Conservation (phyloP, 1,140 invertebrate genomes). For the Conopomorpha cramerella region DNA sequence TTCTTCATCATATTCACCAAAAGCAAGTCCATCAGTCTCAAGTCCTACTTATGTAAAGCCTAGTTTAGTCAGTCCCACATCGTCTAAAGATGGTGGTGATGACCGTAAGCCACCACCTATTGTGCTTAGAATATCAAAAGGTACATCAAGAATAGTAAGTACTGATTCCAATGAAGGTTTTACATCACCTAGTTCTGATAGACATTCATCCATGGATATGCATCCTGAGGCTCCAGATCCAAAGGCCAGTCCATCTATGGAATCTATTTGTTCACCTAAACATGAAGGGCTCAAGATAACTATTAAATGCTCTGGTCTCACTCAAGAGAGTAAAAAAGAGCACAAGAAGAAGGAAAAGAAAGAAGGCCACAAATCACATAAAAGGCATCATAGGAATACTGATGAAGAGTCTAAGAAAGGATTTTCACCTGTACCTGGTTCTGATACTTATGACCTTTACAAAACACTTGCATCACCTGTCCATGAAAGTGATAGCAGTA, state of each 20-base stretch:
- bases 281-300: conserved; percentile 56
- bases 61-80: conserved; percentile 37
- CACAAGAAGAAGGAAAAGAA: conserved; percentile 48
- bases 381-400: conserved; percentile 40
- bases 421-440: conserved; percentile 52
- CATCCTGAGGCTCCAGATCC: conserved; percentile 42
- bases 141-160: conserved; percentile 65
- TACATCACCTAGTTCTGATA: conserved; percentile 54
- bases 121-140: conserved; percentile 66
- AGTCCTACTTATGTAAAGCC: conserved; percentile 40
- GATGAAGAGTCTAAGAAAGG: conserved; percentile 51
- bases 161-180: conserved; percentile 65
- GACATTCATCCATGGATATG: conserved; percentile 49
- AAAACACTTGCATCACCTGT: conserved; percentile 49
- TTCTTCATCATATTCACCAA: conserved; percentile 31
- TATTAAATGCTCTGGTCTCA: conserved; percentile 53
- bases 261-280: conserved; percentile 48
- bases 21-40: conserved; percentile 53
- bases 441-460: conserved; percentile 57
- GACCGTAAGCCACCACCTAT: conserved; percentile 61
- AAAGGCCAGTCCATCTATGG: conserved; percentile 43
- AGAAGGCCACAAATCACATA: conserved; percentile 48
- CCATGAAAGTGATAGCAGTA: conserved; percentile 23
- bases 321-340: conserved; percentile 59
- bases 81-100: conserved; percentile 35